phyloP scores from a whole-genome alignment of 2,797 vertebrate species.

The Trichosurus vulpecula region DNA sequence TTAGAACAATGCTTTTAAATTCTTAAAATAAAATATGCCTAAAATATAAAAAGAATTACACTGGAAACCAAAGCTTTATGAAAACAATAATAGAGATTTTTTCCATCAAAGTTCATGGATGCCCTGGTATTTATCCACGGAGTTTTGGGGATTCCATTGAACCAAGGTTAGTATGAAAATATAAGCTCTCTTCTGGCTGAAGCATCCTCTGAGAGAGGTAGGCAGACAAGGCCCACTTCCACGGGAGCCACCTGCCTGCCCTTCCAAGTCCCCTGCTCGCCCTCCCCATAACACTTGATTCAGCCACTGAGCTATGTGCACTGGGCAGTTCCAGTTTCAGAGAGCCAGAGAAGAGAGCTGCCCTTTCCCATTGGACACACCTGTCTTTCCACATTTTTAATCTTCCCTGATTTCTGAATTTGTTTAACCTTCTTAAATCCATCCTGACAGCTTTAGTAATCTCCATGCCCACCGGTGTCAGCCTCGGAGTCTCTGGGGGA shows the following conservation, averaged over 20 bases:
- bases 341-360: neutral
- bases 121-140: neutral
- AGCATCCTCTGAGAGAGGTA: neutral
- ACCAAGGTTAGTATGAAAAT: neutral
- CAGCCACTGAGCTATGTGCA: neutral
- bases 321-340: neutral
- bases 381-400: slow-evolving; percentile 21
- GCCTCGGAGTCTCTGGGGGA: neutral
- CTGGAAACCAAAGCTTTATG: neutral
- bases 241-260: neutral
- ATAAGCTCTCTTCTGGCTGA: neutral
- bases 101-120: neutral
- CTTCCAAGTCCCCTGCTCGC: neutral
- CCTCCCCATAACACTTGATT: neutral
- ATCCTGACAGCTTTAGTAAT: slow-evolving; percentile 26
- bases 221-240: neutral
- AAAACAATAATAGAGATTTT: neutral
- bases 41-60: neutral
- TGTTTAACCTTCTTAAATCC: slow-evolving; percentile 32
- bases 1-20: neutral
- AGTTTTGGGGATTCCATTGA: neutral
- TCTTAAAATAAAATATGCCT: neutral
- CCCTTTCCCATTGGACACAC: slow-evolving; percentile 9
- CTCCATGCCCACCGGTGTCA: neutral
- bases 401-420: slow-evolving; percentile 32